phyloP scores from a whole-genome alignment of 2,888 invertebrate genomes.

The Lepidocyrtoides sp. region DNA sequence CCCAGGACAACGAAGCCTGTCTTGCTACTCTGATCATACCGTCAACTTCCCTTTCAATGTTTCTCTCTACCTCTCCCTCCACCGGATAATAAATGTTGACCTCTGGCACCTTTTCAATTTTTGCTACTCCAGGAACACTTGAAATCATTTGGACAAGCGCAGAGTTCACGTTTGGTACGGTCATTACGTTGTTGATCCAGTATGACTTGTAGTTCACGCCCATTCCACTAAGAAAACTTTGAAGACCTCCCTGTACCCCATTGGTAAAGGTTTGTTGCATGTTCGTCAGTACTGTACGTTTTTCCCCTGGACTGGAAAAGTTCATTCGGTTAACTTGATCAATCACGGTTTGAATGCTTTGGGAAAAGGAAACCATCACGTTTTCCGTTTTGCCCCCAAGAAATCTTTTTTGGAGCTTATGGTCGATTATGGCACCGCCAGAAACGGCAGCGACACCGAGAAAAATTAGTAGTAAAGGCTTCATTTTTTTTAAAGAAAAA shows the following conservation, averaged over 20 bases:
- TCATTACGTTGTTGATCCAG: slow-evolving; percentile 62
- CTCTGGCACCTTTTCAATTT: slow-evolving; percentile 52
- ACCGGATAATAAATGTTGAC: not conserved
- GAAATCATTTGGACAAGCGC: slow-evolving; percentile 24
- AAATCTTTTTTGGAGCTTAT: not conserved
- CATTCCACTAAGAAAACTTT: not conserved
- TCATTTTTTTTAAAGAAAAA: too few species aligned
- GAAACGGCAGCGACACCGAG: not conserved
- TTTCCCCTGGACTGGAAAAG: slow-evolving; percentile 19
- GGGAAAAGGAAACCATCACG: slow-evolving; percentile 62
- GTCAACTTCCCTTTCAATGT: not conserved
- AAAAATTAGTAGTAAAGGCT: not conserved
- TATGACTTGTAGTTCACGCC: slow-evolving; percentile 50
- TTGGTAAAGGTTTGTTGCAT: slow-evolving; percentile 10
- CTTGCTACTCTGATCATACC: not conserved
- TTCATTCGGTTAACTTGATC: slow-evolving; percentile 41
- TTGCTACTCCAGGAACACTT: slow-evolving; percentile 37
- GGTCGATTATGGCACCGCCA: slow-evolving; percentile 34
- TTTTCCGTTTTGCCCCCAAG: slow-evolving; percentile 17
- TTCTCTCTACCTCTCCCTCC: not conserved
- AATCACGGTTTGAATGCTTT: slow-evolving; percentile 36
- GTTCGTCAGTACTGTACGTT: slow-evolving; percentile 15
- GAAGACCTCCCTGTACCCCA: not conserved
- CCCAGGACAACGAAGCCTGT: slow-evolving; percentile 10
- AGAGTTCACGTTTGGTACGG: not conserved